Evolutionary conservation across 2,888 invertebrate species (phyloP).

Genomic region (Gari tellinella): DNA sequence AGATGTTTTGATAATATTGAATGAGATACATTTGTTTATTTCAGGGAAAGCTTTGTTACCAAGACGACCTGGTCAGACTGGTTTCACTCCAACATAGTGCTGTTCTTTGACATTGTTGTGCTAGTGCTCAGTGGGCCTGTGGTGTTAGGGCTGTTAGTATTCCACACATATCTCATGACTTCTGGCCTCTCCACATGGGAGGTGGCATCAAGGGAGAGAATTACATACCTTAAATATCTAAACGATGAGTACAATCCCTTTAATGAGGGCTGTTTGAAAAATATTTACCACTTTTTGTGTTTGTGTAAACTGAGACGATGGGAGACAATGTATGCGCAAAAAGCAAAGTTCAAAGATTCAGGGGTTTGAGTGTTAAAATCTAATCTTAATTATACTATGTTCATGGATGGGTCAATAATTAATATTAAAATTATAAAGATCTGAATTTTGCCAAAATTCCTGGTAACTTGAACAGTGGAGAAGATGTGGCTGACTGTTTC

Average conservation of each 20-base stretch:
- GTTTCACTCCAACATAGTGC: constrained; percentile 76
- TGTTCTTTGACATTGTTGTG: constrained; percentile 77
- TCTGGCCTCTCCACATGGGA: constrained; percentile 84
- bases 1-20: too few species aligned
- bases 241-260: constrained; percentile 83
- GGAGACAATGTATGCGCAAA: constrained; percentile 76
- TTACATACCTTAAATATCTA: constrained; percentile 83
- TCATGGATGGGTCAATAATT: too few species aligned
- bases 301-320: constrained; percentile 69
- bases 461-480: too few species aligned
- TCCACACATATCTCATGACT: constrained; percentile 83
- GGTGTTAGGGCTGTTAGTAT: constrained; percentile 75
- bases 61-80: constrained; percentile 74
- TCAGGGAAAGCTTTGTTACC: constrained; percentile 75
- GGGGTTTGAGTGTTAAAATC: constrained; percentile 11
- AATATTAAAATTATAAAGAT: too few species aligned
- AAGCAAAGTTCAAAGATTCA: constrained; percentile 56
- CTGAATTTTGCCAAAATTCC: too few species aligned
- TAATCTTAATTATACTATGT: too few species aligned
- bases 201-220: constrained; percentile 81
- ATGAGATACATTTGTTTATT: too few species aligned
- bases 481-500: too few species aligned
- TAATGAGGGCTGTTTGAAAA: constrained; percentile 80
- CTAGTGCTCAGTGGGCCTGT: constrained; percentile 76
- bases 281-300: constrained; percentile 79